Evolutionary conservation across 2,113 vertebrate genomes (phyloP).

Genomic region (Otis tarda): DNA sequence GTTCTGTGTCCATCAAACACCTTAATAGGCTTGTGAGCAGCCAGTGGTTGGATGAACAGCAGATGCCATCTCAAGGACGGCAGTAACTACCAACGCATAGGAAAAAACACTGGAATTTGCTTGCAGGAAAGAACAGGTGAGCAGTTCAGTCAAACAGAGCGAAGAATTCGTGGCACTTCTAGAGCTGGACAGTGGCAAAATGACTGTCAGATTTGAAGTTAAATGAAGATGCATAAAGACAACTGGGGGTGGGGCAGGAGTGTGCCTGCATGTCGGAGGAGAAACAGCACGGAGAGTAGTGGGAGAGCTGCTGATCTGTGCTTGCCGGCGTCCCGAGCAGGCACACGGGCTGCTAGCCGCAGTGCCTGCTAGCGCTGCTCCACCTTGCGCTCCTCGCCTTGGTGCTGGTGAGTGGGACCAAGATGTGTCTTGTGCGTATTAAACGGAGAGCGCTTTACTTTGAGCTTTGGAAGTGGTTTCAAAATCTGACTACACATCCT

Average conservation of each 20-base stretch:
- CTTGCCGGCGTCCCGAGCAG: not conserved
- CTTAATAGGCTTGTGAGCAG: not conserved
- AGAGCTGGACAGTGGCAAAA: not conserved
- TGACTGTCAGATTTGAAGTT: not conserved
- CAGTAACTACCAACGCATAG: not conserved
- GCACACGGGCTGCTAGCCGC: not conserved
- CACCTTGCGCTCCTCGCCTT: rapidly evolving
- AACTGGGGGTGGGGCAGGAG: not conserved
- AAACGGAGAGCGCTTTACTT: not conserved
- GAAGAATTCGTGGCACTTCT: not conserved
- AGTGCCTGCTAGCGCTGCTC: not conserved
- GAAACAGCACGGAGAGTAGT: not conserved
- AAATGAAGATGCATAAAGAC: not conserved
- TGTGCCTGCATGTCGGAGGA: not conserved
- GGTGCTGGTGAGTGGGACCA: not conserved
- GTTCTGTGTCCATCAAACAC: not conserved
- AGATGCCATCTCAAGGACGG: not conserved
- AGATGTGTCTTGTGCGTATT: rapidly evolving
- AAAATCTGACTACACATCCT: rapidly evolving
- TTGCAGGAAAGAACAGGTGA: not conserved
- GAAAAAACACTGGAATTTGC: not conserved
- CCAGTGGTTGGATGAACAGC: not conserved
- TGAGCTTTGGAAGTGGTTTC: not conserved
- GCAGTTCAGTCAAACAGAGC: not conserved
- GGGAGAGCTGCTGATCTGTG: not conserved